Evolutionary conservation across 2,797 vertebrate genomes (phyloP).

Genomic region (Megalops cyprinoides): DNA sequence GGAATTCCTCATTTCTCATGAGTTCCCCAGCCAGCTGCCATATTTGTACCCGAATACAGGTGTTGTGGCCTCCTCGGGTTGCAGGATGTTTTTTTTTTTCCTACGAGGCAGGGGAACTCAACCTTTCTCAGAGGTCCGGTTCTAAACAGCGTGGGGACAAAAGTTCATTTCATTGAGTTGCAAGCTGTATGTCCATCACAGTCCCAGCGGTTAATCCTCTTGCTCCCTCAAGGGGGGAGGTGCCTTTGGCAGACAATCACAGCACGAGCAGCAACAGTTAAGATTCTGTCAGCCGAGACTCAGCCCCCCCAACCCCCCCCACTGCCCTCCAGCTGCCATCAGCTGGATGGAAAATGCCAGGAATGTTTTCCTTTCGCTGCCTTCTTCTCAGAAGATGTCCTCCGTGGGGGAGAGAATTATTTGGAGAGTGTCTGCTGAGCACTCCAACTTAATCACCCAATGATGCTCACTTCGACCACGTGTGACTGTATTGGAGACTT

Average conservation of each 20-base stretch:
- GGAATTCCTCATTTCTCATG: neutral
- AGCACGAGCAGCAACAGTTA: neutral
- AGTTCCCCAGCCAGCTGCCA: neutral
- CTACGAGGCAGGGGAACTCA: neutral
- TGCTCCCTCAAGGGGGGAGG: neutral
- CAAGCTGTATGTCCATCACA: neutral
- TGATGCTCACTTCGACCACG: neutral
- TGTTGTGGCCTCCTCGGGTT: neutral
- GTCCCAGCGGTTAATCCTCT: neutral
- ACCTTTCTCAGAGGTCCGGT: neutral
- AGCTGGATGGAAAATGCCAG: constrained; percentile 23
- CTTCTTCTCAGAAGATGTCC: neutral
- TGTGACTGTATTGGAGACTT: no score
- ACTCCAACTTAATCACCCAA: neutral
- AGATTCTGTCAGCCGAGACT: neutral
- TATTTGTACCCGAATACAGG: neutral
- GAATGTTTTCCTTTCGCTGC: constrained; percentile 28
- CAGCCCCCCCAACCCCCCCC: no score
- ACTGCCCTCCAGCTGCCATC: neutral
- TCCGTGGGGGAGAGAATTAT: neutral
- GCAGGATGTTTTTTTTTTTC: neutral
- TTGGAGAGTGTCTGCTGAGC: neutral
- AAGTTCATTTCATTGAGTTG: neutral
- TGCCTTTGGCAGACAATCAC: neutral
- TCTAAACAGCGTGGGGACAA: neutral